Base-by-base conservation (phyloP, 2,888 invertebrate genomes). In the Nemoura dubitans region DNA sequence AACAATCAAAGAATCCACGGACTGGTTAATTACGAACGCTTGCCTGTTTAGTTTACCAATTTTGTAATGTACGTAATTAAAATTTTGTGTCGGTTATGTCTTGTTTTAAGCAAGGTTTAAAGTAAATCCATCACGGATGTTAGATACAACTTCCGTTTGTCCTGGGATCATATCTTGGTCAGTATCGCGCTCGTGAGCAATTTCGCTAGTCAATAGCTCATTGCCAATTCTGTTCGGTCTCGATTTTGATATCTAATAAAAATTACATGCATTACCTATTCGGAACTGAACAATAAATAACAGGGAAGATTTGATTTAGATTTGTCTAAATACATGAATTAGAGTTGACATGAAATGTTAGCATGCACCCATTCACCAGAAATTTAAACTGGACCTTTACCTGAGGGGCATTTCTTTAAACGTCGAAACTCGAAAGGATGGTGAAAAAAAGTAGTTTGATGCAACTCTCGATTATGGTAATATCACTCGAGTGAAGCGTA, bases 251-350 rank as follows among this genome's bases (percentile, higher is more conserved):
- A 2, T 21, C 59, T 21, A 21, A 59, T 59, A 59, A 59, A 59
- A 59, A 59, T 59, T 59, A 59, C 59, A 59, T 59, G 21, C 21
- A 59, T 59, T 59, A 59, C 59, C 59, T 21, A 21, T 59, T 59
- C 59, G 59, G 59, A 59, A 59, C 59, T 59, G 59, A 59, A 59
- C 59, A 59, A 59, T 59, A 59, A 59, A 59, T 59, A 59, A 59
- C 14, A 59, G 59, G 2, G 59, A 21, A 59, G 16, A 21, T 21
- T 7, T 59, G 59, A 59, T 10, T 59, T 59, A 59, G 59, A 59
- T 59, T 59, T 7, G 59, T 59, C 16, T 59, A 21, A 59, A 2
- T 59, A 59, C 59, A 59, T 21, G 59, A 59, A 59, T 59, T 59
- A 59, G 21, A 16, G 59, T 16, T 59, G 59, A 59, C 59, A 59